phyloP scores from a whole-genome alignment of 2,797 vertebrate species.

The Streptopelia turtur region DNA sequence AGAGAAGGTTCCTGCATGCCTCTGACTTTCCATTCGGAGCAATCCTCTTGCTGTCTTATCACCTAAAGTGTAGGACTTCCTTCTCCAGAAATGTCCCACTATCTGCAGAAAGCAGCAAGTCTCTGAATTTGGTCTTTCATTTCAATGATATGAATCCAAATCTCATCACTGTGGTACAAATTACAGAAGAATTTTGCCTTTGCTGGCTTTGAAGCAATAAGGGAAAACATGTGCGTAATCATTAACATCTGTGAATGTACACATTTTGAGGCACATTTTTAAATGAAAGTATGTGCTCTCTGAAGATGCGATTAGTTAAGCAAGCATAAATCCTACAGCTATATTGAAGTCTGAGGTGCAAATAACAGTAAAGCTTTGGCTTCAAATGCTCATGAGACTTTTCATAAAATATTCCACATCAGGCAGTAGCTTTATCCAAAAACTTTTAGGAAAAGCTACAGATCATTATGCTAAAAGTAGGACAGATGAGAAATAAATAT shows the following conservation, averaged over 20 bases:
- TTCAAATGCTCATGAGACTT: background rate
- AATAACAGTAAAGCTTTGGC: background rate
- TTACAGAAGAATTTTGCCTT: slow-evolving; percentile 16
- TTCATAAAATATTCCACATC: background rate
- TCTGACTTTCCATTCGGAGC: background rate
- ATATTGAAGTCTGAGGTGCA: background rate
- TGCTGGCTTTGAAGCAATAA: slow-evolving; percentile 34
- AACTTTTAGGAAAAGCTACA: background rate
- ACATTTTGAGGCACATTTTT: background rate
- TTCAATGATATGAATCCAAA: slow-evolving; percentile 8
- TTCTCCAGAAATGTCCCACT: background rate
- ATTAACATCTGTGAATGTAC: slow-evolving; percentile 51
- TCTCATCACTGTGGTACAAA: slow-evolving; percentile 26
- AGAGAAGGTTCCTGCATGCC: background rate
- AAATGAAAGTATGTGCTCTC: background rate
- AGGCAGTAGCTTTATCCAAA: background rate
- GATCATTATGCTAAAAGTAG: background rate
- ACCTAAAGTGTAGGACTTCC: background rate
- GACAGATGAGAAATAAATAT: background rate
- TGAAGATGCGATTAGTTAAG: background rate
- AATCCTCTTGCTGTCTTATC: background rate
- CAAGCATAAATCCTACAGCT: slow-evolving; percentile 9
- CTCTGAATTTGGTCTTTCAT: background rate
- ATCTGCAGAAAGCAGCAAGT: background rate
- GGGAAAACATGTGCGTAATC: slow-evolving; percentile 14